Evolutionary conservation across 2,797 vertebrate species (phyloP), one percentile per base, ranked within the genome.

Genomic region (Jordanella pulchra): DNA sequence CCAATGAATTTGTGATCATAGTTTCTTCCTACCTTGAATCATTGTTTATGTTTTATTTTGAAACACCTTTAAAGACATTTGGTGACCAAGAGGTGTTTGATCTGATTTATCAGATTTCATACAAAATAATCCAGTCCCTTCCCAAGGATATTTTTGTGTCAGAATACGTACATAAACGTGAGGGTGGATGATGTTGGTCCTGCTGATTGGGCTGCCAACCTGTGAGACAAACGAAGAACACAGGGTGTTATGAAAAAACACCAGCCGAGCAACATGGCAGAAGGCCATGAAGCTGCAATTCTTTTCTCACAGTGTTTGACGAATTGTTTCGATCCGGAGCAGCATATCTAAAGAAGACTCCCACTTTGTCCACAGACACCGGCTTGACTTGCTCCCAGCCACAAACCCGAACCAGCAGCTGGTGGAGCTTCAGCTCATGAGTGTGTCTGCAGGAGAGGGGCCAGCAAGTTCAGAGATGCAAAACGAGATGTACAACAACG

Each of bases 311-410:
- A 12, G 95, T 99, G 61, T 90, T 97, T 30, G 94, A 98, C 0
- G 96, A 96, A 12, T 94, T 96, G 89, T 96, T 98, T 83, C 96
- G 95, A 88, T 99, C 97, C 0, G 97, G 96, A 7, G 96, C 96
- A 6, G 98, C 98, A 0, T 98, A 99, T 42, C 98, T 96, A 87
- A 99, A 99, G 87, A 96, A 99, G 0, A 96, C 96, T 0, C 98
- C 98, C 0, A 99, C 97, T 93, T 98, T 99, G 91, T 99, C 98
- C 53, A 99, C 97, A 0, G 97, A 99, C 65, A 99, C 98, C 0
- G 98, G 97, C 77, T 97, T 99, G 50, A 99, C 96, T 81, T 96
- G 97, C 79, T 99, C 98, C 98, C 97, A 99, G 74, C 98, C 98
- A 11, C 93, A 97, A 0, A 99, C 97, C 67, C 96, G 94, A n/a